phyloP scores from a whole-genome alignment of 2,113 vertebrate species.

The Okapia johnstoni region DNA sequence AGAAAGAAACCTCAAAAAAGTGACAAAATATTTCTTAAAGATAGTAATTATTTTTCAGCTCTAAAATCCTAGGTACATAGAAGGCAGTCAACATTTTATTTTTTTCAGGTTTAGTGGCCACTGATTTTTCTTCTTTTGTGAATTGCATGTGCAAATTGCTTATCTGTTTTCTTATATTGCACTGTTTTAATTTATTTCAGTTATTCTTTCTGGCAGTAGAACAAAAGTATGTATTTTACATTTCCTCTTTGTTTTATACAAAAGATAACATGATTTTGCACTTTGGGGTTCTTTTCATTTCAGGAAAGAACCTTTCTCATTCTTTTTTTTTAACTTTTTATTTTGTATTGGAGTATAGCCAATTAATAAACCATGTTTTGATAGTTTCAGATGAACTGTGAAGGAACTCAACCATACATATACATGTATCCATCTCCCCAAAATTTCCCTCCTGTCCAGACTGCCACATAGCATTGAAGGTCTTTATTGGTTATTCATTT shows the following conservation, averaged over 20 bases:
- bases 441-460: not conserved
- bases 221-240: not conserved
- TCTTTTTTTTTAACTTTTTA: not conserved
- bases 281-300: not conserved
- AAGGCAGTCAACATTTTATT: not conserved
- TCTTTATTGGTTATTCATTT: not conserved
- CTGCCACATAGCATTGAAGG: not conserved
- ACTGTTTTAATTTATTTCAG: not conserved
- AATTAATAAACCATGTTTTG: not conserved
- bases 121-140: slow-evolving; percentile 14
- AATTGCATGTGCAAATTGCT: not conserved
- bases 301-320: not conserved
- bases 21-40: not conserved
- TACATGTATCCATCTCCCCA: not conserved
- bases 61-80: not conserved
- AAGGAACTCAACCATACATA: not conserved
- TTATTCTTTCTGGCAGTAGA: not conserved
- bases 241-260: not conserved
- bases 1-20: not conserved
- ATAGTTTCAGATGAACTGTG: not conserved
- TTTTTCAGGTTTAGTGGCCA: not conserved
- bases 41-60: slow-evolving; percentile 6
- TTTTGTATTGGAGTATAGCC: not conserved
- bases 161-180: not conserved
- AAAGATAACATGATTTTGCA: not conserved